Conservation (phyloP, 2,797 vertebrate species). For the Spinus olivaceus region DNA sequence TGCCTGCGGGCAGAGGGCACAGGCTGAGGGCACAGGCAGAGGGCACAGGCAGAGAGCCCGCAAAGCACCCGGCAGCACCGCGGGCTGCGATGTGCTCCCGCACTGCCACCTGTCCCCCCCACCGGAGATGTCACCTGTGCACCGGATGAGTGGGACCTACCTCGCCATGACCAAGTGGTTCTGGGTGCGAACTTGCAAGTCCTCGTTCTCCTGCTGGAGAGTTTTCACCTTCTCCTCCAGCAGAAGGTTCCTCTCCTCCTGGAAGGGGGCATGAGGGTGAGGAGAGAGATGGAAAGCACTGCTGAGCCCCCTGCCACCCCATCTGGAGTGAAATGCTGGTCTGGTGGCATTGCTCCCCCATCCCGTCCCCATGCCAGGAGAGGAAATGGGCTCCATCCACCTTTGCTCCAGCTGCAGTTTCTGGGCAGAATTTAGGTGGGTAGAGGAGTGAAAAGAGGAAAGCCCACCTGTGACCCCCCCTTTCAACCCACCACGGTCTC, state of each 20-base stretch:
- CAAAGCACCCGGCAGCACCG: fast-evolving
- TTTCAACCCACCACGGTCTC: slow-evolving; percentile 78
- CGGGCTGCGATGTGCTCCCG: fast-evolving
- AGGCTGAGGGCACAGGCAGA: too few relatives aligned
- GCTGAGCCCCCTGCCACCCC: fast-evolving
- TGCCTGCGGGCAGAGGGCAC: slow-evolving; percentile 73
- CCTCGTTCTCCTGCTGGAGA: slow-evolving; percentile 89
- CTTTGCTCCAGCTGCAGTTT: not conserved
- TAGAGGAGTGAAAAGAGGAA: not conserved
- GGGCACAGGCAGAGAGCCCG: fast-evolving
- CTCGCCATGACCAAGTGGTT: slow-evolving; percentile 78
- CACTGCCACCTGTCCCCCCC: not conserved
- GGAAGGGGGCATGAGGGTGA: not conserved
- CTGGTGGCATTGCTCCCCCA: fast-evolving
- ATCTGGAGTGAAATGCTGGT: not conserved
- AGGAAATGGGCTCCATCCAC: not conserved
- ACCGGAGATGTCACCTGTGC: fast-evolving
- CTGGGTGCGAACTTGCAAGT: slow-evolving; percentile 81
- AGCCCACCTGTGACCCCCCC: not conserved
- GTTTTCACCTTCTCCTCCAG: slow-evolving; percentile 85
- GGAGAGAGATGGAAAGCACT: not conserved
- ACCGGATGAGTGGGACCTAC: not conserved
- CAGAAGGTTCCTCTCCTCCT: slow-evolving; percentile 85
- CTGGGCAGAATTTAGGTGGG: not conserved
- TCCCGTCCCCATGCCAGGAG: not conserved